Evolutionary conservation across 2,797 vertebrate species (phyloP), one percentile per base, ranked within the genome.

Genomic region (Ispidina lecontei): DNA sequence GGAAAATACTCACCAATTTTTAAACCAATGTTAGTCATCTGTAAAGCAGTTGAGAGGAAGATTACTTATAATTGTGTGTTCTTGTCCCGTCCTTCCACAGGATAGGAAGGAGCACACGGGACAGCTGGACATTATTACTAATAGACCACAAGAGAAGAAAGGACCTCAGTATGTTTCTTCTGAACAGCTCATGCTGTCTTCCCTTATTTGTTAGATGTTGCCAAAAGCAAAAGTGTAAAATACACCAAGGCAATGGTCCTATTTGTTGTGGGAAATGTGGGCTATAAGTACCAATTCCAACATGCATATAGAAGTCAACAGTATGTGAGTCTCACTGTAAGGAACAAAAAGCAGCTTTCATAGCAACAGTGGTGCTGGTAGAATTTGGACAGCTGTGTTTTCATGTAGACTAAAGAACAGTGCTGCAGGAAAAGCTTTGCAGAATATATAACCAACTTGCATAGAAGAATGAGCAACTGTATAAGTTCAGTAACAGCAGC

Each of bases 251-350:
- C 41, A 33, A 9, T 4, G 37, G 41, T 28, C 20, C 28, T 15
- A 3, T 22, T 5, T 41, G 41, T 64, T 46, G 4, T 2, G 23
- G 22, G 43, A 69, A 65, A 71, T 15, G 26, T 6, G 13, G 59
- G 11, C 23, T 47, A 37, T 2, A 14, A 33, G 55, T 6, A 80
- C 15, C 54, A 65, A n/a, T 6, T 21, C 4, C 51, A 29, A 35
- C 0, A 2, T 1, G 4, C 23, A n/a, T 58, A 52, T 73, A 16
- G 19, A 78, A 70, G 14, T 23, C 64, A 76, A 6, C 15, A 69
- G 14, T 4, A 62, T 0, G 1, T 0, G 0, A 54, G 51, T 15
- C 12, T 39, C 31, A 35, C 29, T n/a, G 41, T 9, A 17, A 74
- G 37, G 46, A 68, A 60, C 0, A 1, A 65, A 33, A 83, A 73